Base-by-base conservation (phyloP, 1,140 invertebrate species). In the Diachasmimorpha longicaudata region DNA sequence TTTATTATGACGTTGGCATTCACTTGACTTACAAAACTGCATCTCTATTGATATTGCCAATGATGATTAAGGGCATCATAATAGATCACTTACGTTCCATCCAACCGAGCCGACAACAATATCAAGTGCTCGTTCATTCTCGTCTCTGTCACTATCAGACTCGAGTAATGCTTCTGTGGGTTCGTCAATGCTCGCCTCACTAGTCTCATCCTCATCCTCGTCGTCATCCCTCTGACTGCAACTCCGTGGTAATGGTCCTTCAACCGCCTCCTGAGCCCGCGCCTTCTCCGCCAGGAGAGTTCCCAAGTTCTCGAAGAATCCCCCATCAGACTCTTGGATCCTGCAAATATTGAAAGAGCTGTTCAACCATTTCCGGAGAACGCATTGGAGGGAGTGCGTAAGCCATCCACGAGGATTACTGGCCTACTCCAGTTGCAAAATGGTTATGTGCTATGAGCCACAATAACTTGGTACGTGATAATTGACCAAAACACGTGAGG, bases 231-330 rank as follows among this genome's bases (percentile, higher is more conserved):
- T 84, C 72, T 82, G 58, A 19, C 75, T 72, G 52, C 63, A 44
- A 79, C 75, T 82, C 25, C 77, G 52, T 9, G 85, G 84, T 37
- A 84, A 72, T 4, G 84, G 83, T 46, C 83, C 85, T 76, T 87
- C 85, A 14, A 76, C 79, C 11, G 79, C 76, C 42, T 84, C 81
- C 70, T 86, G 86, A 6, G 77, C 81, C 39, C 84, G 79, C 13
- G 78, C 87, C 75, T 91, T 91, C 84, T 94, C 93, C n/a, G 92
- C 92, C 37, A 95, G 84, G 14, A 94, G 85, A 0, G 92, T 93
- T 0, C 94, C 94, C 80, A 95, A 93, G 78, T 93, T 94, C 82
- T 95, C 94, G 82, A 95, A 95, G 82, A 95, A 95, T 39, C 94
- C 92, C 79, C 93, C 93, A 85, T 95, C 94, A 4, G 93, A 89